These are phyloP conservation scores for Polyommatus iphigenia DNA, from an alignment of 2,888 invertebrate genomes.

Conservation along the genomic window DNA sequence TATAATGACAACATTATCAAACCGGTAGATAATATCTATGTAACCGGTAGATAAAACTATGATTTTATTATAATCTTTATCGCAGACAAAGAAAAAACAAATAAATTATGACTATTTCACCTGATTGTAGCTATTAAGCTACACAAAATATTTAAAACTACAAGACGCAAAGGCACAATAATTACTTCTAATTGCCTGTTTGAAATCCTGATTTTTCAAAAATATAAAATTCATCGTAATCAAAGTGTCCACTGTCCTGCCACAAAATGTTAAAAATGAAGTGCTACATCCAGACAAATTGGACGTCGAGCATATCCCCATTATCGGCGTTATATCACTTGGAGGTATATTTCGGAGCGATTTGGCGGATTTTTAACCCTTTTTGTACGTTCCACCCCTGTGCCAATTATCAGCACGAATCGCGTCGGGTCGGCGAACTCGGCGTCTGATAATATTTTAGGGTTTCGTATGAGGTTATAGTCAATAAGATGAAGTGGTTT, in stretches of 20 bases:
- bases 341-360: slow-evolving; percentile 33
- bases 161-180: too few species aligned
- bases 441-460: neutral
- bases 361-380: slow-evolving; percentile 31
- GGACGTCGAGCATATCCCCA: slow-evolving; percentile 39
- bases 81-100: too few species aligned
- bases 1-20: too few species aligned
- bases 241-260: too few species aligned
- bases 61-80: too few species aligned
- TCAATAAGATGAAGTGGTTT: neutral
- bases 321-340: slow-evolving; percentile 47
- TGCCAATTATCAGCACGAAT: slow-evolving; percentile 26
- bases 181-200: too few species aligned
- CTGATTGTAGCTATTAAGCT: too few species aligned
- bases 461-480: neutral
- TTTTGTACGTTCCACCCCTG: slow-evolving; percentile 16
- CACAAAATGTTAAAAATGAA: neutral
- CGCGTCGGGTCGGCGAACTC: slow-evolving; percentile 11
- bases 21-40: too few species aligned
- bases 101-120: too few species aligned
- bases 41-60: too few species aligned
- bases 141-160: too few species aligned
- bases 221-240: slow-evolving; percentile 15
- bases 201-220: too few species aligned
- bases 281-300: neutral